A percentile compares a stretch with the other conserved stretches of the same genome.
phyloP scores from a whole-genome alignment of 2,888 invertebrate species.

The Ernsta delagoae region DNA sequence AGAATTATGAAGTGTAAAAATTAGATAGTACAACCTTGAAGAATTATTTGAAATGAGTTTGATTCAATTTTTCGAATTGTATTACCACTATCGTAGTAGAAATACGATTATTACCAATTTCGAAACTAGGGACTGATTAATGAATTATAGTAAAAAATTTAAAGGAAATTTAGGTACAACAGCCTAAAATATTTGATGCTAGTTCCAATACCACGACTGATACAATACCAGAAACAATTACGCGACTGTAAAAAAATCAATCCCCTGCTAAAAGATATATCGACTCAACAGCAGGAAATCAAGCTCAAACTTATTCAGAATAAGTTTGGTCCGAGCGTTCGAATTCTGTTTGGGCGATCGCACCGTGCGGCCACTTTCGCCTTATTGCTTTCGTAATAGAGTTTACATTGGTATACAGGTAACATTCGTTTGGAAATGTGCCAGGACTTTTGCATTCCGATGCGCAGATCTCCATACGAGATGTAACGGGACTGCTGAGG shows the following conservation, averaged over 20 bases:
- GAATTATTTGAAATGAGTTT: no score
- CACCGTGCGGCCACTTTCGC: background rate
- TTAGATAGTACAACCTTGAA: no score
- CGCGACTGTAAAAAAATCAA: background rate
- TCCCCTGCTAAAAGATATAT: slow-evolving; percentile 14
- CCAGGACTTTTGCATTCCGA: slow-evolving; percentile 40
- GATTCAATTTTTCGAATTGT: no score
- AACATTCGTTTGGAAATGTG: slow-evolving; percentile 29
- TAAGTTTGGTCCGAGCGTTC: slow-evolving; percentile 26
- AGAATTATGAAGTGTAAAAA: no score
- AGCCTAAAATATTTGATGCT: background rate
- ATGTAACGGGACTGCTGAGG: slow-evolving; percentile 34
- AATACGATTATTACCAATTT: no score
- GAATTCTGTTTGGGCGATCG: slow-evolving; percentile 22
- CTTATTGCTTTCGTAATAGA: slow-evolving; percentile 28
- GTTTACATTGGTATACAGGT: slow-evolving; percentile 21
- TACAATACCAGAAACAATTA: no score
- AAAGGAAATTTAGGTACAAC: no score
- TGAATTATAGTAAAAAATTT: no score
- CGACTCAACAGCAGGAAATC: slow-evolving; percentile 27
- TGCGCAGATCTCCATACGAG: slow-evolving; percentile 39
- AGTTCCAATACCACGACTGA: background rate
- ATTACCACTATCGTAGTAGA: no score
- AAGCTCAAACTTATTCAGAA: slow-evolving; percentile 26
- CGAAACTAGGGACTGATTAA: no score